A percentile compares a stretch with the other conserved stretches of the same genome.
Conservation (phyloP, 2,113 vertebrate species). For the Tyto alba region DNA sequence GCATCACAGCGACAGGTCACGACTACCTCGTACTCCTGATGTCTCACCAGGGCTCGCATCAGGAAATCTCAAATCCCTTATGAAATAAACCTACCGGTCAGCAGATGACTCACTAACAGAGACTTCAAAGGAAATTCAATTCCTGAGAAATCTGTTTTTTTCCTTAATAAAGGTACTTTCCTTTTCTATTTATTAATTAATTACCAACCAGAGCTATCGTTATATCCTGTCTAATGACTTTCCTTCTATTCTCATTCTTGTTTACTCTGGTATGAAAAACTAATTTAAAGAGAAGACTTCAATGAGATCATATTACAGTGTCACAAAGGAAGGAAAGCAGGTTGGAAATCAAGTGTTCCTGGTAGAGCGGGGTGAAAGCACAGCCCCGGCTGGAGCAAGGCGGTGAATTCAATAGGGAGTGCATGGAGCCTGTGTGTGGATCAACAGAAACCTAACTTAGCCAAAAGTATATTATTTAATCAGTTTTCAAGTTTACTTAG, state of each 20-base stretch:
- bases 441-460: neutral
- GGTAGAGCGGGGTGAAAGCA: neutral
- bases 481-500: neutral
- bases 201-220: neutral
- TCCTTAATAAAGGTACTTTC: slow-evolving; percentile 4
- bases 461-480: neutral
- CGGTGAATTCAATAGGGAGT: neutral
- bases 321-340: neutral
- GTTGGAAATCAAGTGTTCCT: neutral
- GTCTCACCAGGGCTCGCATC: neutral
- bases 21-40: neutral
- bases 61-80: neutral
- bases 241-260: neutral
- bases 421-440: neutral
- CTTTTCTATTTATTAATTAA: slow-evolving; percentile 24
- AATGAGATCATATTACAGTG: neutral
- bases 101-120: neutral
- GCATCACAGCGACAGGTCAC: neutral
- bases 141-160: neutral
- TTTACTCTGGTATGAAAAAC: slow-evolving; percentile 16
- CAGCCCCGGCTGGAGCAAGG: neutral
- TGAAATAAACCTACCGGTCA: neutral
- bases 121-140: slow-evolving; percentile 4
- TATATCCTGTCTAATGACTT: neutral
- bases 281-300: neutral